These are phyloP conservation scores for Zele albiditarsus DNA, from an alignment of 2,888 invertebrate species.

Conservation along the genomic window DNA sequence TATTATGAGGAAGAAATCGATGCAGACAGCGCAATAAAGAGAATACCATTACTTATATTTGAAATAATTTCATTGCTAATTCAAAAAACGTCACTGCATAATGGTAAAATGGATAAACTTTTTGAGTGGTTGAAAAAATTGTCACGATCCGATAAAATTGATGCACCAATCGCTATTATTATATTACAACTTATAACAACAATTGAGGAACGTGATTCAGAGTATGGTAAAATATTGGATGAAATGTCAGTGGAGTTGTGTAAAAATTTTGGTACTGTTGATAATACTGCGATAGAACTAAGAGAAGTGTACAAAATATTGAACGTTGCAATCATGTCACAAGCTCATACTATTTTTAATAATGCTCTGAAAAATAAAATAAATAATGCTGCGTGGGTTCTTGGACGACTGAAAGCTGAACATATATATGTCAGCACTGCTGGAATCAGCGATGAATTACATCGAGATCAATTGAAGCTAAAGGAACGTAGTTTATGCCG, in stretches of 20 bases:
- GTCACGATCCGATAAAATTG: slow-evolving; percentile 52
- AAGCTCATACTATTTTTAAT: slow-evolving; percentile 69
- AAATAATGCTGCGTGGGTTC: slow-evolving; percentile 61
- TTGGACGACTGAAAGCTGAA: slow-evolving; percentile 65
- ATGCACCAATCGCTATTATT: slow-evolving; percentile 52
- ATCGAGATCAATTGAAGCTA: slow-evolving; percentile 72
- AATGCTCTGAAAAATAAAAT: slow-evolving; percentile 68
- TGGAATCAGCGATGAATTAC: slow-evolving; percentile 59
- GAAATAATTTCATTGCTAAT: slow-evolving; percentile 62
- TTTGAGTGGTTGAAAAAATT: slow-evolving; percentile 58
- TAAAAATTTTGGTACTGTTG: slow-evolving; percentile 71
- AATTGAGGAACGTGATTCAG: slow-evolving; percentile 60
- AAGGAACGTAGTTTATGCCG: slow-evolving; percentile 77
- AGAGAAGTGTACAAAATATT: slow-evolving; percentile 66
- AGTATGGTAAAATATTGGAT: slow-evolving; percentile 65
- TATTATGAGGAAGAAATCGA: slow-evolving; percentile 56
- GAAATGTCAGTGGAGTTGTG: slow-evolving; percentile 72
- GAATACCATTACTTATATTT: slow-evolving; percentile 59
- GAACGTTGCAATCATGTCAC: slow-evolving; percentile 66
- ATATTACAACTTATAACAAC: slow-evolving; percentile 61
- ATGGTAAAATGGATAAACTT: slow-evolving; percentile 50
- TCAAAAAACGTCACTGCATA: slow-evolving; percentile 59
- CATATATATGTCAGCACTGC: slow-evolving; percentile 53
- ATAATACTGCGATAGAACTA: slow-evolving; percentile 59
- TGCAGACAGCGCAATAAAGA: slow-evolving; percentile 54